Conservation (phyloP, 2,113 vertebrate genomes). For the Micronycteris hirsuta region DNA sequence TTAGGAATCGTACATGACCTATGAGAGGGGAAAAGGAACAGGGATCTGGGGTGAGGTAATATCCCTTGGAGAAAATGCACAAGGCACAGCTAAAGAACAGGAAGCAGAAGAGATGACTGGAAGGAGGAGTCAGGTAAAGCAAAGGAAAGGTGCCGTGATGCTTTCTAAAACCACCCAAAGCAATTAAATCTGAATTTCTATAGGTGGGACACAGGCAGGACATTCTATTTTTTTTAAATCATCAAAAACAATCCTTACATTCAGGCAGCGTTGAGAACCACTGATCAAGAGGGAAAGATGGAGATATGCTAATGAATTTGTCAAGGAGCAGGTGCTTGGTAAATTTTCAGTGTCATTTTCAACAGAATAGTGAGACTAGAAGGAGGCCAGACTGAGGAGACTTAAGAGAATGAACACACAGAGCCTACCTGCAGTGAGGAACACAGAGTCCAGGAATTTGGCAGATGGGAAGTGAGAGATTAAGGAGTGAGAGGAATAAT, state of each 20-base stretch:
- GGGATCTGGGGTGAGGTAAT: accelerated
- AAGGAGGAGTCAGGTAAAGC: not conserved
- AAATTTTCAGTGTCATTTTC: not conserved
- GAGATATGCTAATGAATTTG: not conserved
- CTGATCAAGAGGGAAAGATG: not conserved
- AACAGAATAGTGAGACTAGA: not conserved
- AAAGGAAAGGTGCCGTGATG: not conserved
- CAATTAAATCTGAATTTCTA: not conserved
- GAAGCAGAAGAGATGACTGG: not conserved
- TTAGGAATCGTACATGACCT: not conserved
- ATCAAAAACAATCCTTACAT: not conserved
- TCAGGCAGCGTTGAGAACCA: not conserved
- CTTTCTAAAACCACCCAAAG: not conserved
- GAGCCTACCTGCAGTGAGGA: not conserved
- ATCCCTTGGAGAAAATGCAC: not conserved
- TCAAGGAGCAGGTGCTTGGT: not conserved
- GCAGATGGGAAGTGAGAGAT: not conserved
- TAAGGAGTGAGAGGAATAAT: not conserved
- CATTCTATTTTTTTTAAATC: not conserved
- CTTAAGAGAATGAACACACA: not conserved
- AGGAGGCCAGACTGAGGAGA: not conserved
- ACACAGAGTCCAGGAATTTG: not conserved
- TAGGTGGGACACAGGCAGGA: not conserved
- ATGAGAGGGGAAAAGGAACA: not conserved
- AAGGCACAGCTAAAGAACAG: not conserved